These are phyloP conservation scores for Ips nitidus DNA, from an alignment of 1,140 invertebrate genomes.

Conservation along the genomic window DNA sequence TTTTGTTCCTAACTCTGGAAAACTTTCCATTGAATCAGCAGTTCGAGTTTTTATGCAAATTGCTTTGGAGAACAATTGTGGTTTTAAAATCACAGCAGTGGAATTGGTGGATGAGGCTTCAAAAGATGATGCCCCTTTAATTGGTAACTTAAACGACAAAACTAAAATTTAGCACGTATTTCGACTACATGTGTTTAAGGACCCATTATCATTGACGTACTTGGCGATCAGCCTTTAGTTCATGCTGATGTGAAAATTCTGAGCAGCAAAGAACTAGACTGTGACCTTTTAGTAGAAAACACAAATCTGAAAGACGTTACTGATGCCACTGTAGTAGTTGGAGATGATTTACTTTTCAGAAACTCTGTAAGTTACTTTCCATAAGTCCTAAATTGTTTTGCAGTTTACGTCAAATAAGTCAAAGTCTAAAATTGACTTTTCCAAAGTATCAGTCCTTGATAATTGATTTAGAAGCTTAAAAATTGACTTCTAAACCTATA, in stretches of 20 bases:
- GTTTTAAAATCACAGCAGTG: conserved; percentile 70
- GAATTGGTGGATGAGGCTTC: conserved; percentile 62
- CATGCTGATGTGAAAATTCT: conserved; percentile 60
- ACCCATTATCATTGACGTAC: conserved; percentile 57
- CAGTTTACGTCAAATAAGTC: too few species aligned
- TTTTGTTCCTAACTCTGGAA: conserved; percentile 70
- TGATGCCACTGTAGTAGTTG: conserved; percentile 60
- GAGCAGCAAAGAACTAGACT: conserved; percentile 52
- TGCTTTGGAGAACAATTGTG: conserved; percentile 73
- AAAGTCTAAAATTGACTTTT: too few species aligned
- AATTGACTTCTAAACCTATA: too few species aligned
- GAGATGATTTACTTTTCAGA: conserved; percentile 48
- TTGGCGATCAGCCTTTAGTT: conserved; percentile 62
- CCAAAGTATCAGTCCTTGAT: too few species aligned
- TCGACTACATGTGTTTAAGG: conserved; percentile 45
- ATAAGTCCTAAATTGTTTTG: conserved; percentile 50
- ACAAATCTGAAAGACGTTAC: conserved; percentile 61
- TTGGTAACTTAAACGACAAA: conserved; percentile 31
- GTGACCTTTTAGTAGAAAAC: conserved; percentile 60
- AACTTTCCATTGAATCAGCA: conserved; percentile 44
- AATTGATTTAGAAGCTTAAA: too few species aligned
- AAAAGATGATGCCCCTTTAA: conserved; percentile 43
- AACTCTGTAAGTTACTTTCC: conserved; percentile 25
- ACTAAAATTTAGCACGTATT: too few species aligned
- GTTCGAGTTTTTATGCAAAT: conserved; percentile 67